A percentile compares a stretch with the other conserved stretches of the same genome.
Evolutionary conservation across 2,888 invertebrate species (phyloP).

Genomic region (Tachina lurida): DNA sequence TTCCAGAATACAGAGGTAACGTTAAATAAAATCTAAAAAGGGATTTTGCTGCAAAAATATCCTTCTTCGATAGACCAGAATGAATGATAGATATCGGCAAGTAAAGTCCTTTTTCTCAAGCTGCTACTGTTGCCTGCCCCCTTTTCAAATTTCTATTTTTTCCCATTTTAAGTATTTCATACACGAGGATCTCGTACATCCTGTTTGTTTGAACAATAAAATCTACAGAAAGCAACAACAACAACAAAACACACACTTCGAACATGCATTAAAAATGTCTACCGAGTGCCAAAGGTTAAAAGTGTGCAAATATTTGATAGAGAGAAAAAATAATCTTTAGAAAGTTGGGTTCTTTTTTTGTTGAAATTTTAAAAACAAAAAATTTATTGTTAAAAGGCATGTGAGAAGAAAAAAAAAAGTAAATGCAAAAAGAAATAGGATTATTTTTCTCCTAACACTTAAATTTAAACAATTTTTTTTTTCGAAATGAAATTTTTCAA

Average conservation of each 20-base stretch:
- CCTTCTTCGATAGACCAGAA: not conserved
- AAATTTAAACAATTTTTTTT: constrained; percentile 22
- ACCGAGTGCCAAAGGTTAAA: constrained; percentile 67
- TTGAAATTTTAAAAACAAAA: constrained; percentile 27
- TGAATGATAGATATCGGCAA: too few species aligned
- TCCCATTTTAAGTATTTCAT: constrained; percentile 21
- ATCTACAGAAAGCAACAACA: not conserved
- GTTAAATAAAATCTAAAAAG: not conserved
- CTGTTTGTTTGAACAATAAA: constrained; percentile 60
- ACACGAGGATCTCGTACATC: constrained; percentile 44
- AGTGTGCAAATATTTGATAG: constrained; percentile 69
- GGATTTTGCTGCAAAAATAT: not conserved
- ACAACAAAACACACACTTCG: constrained; percentile 5
- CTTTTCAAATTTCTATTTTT: constrained; percentile 1
- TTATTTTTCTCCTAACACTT: constrained; percentile 33
- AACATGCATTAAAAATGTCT: constrained; percentile 51
- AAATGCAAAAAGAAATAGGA: constrained; percentile 17
- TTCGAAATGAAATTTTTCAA: not conserved
- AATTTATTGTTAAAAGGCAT: constrained; percentile 16
- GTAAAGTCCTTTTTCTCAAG: constrained; percentile 12
- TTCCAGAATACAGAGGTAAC: not conserved
- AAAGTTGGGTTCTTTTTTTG: constrained; percentile 20
- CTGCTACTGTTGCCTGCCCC: not conserved
- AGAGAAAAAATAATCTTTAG: constrained; percentile 47
- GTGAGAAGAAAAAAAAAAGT: not conserved